These are phyloP conservation scores for Echinometra lucunter DNA, from an alignment of 53 echinoderm and acorn worm species.

Conservation along the genomic window DNA sequence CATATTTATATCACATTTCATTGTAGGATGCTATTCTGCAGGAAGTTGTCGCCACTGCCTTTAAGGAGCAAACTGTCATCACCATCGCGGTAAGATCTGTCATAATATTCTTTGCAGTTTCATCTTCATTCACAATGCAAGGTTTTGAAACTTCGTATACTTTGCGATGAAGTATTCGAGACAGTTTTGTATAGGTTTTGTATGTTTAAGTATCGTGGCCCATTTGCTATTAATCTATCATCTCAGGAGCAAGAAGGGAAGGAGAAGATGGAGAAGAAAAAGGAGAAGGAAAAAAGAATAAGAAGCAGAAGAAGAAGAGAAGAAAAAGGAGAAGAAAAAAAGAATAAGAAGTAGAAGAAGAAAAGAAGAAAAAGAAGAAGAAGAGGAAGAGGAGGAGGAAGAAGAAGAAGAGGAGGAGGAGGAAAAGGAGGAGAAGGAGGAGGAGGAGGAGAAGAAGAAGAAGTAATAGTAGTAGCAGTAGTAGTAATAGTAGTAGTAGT, in stretches of 20 bases:
- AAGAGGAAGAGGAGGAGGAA: neutral
- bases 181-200: neutral
- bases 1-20: neutral
- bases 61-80: constrained; percentile 83
- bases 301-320: no score
- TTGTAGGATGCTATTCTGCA: constrained; percentile 85
- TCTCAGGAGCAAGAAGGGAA: no score
- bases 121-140: neutral
- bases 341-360: neutral
- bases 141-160: neutral
- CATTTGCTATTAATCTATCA: no score
- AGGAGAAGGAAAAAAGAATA: no score
- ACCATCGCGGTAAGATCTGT: constrained; percentile 84
- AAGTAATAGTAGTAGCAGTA: neutral
- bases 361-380: neutral
- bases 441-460: neutral
- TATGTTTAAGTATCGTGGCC: no score
- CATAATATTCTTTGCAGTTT: neutral
- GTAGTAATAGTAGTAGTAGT: no score
- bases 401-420: neutral
- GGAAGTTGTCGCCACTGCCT: constrained; percentile 86
- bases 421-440: neutral
- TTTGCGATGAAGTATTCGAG: neutral
- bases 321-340: neutral
- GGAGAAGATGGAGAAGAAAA: no score